A percentile compares a stretch with the other conserved stretches of the same genome.
These are phyloP conservation scores for Colius striatus DNA, from an alignment of 2,113 vertebrate species.

Conservation along the genomic window DNA sequence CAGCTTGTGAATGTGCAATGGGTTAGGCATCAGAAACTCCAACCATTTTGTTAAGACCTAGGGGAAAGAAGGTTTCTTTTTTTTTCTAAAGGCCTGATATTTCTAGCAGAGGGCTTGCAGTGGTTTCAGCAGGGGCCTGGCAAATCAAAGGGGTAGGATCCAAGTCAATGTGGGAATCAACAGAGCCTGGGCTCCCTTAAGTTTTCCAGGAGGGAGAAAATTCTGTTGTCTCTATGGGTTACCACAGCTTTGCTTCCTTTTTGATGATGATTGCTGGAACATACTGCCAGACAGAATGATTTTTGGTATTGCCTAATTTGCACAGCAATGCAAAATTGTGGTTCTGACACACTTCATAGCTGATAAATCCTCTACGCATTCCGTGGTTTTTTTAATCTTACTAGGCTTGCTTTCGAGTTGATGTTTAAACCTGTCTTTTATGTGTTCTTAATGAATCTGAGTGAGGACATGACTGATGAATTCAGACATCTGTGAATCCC, in stretches of 20 bases:
- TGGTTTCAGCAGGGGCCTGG: not conserved
- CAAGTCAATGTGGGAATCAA: not conserved
- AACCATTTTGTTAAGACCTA: not conserved
- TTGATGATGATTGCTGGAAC: slow-evolving; percentile 22
- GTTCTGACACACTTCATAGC: slow-evolving; percentile 37
- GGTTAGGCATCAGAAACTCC: not conserved
- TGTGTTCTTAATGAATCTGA: slow-evolving; percentile 43
- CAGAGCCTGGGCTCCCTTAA: not conserved
- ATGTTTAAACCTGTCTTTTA: slow-evolving; percentile 58
- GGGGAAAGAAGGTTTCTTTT: not conserved
- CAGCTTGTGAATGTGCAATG: not conserved
- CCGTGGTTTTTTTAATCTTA: slow-evolving; percentile 8
- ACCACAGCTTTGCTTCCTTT: slow-evolving; percentile 23
- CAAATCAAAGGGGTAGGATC: not conserved
- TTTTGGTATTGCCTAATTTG: slow-evolving; percentile 24
- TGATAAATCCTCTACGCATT: slow-evolving; percentile 14
- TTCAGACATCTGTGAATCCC: slow-evolving; percentile 20
- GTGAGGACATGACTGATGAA: slow-evolving; percentile 38
- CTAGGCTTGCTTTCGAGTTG: slow-evolving; percentile 17
- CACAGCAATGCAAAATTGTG: not conserved
- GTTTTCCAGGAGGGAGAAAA: not conserved
- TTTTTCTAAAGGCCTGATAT: not conserved
- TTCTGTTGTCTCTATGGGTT: not conserved
- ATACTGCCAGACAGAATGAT: slow-evolving; percentile 9
- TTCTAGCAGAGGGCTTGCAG: not conserved